Evolutionary conservation across 2,888 invertebrate genomes (phyloP).

Genomic region (Pachydiplax longipennis): DNA sequence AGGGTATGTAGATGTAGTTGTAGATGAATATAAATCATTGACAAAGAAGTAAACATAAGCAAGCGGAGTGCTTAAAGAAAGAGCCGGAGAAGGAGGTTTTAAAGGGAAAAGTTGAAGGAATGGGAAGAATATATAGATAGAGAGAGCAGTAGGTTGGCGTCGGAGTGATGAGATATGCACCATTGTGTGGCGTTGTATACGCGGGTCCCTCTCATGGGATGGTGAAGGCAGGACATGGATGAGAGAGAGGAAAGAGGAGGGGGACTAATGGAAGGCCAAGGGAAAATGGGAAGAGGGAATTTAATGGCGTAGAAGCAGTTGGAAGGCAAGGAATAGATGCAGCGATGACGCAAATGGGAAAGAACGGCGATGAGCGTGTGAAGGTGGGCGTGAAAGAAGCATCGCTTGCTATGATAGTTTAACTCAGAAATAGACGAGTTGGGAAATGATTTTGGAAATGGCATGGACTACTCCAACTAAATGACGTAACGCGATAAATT

Average conservation of each 20-base stretch:
- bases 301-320: background rate
- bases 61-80: background rate
- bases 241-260: background rate
- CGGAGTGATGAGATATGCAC: constrained; percentile 42
- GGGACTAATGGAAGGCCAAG: background rate
- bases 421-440: too few species aligned
- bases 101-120: background rate
- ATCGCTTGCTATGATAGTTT: too few species aligned
- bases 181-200: constrained; percentile 35
- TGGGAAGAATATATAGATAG: background rate
- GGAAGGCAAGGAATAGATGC: background rate
- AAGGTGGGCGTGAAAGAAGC: background rate
- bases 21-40: too few species aligned
- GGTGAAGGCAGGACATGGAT: constrained; percentile 39
- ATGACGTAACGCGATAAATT: too few species aligned
- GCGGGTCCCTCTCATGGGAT: constrained; percentile 35
- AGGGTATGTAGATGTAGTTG: too few species aligned
- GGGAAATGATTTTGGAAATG: too few species aligned
- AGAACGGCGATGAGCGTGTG: background rate
- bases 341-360: background rate
- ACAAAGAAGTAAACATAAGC: too few species aligned
- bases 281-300: background rate
- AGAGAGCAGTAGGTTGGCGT: background rate
- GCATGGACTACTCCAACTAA: too few species aligned
- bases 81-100: background rate